phyloP scores from a whole-genome alignment of 2,888 invertebrate species.

The Diplazon laetatorius region DNA sequence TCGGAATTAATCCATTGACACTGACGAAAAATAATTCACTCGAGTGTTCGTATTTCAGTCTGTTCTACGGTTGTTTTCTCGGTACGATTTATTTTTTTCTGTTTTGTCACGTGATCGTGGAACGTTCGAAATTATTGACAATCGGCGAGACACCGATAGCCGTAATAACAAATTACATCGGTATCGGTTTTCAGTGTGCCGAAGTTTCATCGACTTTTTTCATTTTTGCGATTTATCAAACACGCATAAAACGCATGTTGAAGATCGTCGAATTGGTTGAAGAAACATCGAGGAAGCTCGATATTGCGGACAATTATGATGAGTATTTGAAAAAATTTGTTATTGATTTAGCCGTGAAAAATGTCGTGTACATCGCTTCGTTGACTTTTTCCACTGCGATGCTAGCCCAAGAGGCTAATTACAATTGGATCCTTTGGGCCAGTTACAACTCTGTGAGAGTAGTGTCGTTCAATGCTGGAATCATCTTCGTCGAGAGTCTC shows the following conservation, averaged over 20 bases:
- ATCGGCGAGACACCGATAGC: conserved; percentile 29
- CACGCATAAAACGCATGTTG: conserved; percentile 17
- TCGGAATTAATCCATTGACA: conserved; percentile 20
- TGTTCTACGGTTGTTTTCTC: conserved; percentile 32
- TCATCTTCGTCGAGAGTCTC: conserved; percentile 39
- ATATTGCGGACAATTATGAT: conserved; percentile 13
- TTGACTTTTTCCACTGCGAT: neutral
- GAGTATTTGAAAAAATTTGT: conserved; percentile 19
- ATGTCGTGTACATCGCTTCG: neutral
- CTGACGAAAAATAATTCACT: conserved; percentile 13
- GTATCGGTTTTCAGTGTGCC: neutral
- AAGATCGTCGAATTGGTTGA: conserved; percentile 14
- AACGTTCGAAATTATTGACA: neutral
- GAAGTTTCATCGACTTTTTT: conserved; percentile 27
- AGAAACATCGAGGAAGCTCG: conserved; percentile 24
- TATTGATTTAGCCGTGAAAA: neutral
- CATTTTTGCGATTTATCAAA: conserved; percentile 20
- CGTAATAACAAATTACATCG: neutral
- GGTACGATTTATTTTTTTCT: neutral
- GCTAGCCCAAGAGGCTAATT: neutral
- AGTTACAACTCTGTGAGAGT: conserved; percentile 3
- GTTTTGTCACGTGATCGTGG: neutral
- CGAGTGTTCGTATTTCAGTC: conserved; percentile 12
- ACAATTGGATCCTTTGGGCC: neutral
- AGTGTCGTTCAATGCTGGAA: conserved; percentile 4